Base-by-base conservation (phyloP, 1,140 invertebrate genomes). In the Oppia nitens region DNA sequence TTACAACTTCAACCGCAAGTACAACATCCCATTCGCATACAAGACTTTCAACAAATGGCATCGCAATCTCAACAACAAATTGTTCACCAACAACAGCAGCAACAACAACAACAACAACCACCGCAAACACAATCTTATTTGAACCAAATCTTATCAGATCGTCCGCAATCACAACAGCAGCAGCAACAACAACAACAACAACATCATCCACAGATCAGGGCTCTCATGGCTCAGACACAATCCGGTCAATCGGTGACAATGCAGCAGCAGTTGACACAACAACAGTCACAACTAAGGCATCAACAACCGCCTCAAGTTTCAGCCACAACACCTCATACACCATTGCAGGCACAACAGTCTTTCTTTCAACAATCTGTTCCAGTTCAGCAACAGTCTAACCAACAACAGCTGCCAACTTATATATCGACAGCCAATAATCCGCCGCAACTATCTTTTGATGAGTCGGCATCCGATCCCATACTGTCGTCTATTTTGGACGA, bases 401-500 rank as follows among this genome's bases (percentile, higher is more conserved):
- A 6, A 4, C 49, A 20, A n/a, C 49, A 40, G 49, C 4, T 21
- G 20, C 20, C 49, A n/a, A n/a, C 11, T n/a, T 50, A 6, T 4
- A 20, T 25, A 4, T 25, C 49, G 20, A 50, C 20, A 50, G 56
- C 28, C 24, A 29, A 51, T 48, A 55, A 49, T 50, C 26, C n/a
- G 28, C 48, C 3, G 28, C 27, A 28, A 56, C 67, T 21, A 64
- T 67, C 51, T 63, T 59, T 48, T 59, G 74, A 48, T 20, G 48
- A 29, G 62, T 73, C 75, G 56, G 73, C 74, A 54, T 76, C 77
- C 52, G 86, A 89, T 73, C 79, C 81, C 17, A 74, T 81, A 60
- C 72, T 89, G 29, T 87, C 84, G 3, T 82, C 84, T 64, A 81
- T 91, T 64, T 68, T 91, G 61, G 85, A 89, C 74, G 81, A 84